Conservation (phyloP, 1,140 invertebrate genomes). For the Pachypsylla venusta region DNA sequence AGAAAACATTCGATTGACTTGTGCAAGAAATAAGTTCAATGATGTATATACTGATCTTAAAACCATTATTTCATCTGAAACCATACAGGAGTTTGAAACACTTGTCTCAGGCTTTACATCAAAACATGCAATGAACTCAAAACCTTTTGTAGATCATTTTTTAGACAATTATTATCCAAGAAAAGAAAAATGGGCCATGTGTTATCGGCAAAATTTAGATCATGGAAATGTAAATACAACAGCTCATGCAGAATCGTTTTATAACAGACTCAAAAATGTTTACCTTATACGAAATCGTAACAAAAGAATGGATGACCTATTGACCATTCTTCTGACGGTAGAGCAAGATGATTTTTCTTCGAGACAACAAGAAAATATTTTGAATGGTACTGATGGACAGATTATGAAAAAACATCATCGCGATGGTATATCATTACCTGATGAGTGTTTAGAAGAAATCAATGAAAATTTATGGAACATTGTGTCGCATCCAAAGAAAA, state of each 20-base stretch:
- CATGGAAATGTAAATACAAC: neutral
- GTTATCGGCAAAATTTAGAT: neutral
- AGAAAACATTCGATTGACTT: neutral
- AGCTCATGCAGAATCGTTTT: neutral
- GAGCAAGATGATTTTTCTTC: neutral
- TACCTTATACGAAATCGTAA: neutral
- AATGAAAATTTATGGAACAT: neutral
- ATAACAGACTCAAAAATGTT: neutral
- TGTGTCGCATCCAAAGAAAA: no score
- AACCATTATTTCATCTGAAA: neutral
- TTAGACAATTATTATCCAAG: neutral
- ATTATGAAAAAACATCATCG: no score
- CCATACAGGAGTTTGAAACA: neutral
- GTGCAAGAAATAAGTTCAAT: neutral
- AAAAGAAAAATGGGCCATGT: neutral
- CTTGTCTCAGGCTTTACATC: neutral
- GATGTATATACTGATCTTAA: neutral
- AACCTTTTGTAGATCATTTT: neutral
- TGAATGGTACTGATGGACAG: neutral
- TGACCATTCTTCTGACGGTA: neutral
- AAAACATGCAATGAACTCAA: neutral
- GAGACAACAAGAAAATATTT: neutral
- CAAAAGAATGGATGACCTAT: neutral
- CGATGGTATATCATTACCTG: no score
- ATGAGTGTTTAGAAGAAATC: no score